phyloP scores from a whole-genome alignment of 2,113 vertebrate species.

The Ivindomyrus marchei region DNA sequence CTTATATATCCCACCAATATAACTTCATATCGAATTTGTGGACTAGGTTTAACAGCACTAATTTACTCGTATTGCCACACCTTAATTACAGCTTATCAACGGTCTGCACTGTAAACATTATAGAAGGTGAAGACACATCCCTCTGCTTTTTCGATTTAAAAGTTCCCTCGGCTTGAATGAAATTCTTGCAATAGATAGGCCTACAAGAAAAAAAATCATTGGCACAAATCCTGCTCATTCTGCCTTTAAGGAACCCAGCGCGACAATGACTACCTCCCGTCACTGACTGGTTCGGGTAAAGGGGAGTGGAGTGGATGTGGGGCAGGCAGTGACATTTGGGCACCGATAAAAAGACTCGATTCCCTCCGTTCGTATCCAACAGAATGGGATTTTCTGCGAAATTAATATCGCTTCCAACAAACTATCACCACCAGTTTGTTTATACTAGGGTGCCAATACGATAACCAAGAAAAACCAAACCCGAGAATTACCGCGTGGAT shows the following conservation, averaged over 20 bases:
- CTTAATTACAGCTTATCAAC: not conserved
- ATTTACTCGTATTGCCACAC: not conserved
- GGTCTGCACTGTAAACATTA: not conserved
- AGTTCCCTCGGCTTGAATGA: not conserved
- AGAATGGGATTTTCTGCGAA: not conserved
- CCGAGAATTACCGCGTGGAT: not conserved
- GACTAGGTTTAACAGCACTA: not conserved
- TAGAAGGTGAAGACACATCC: not conserved
- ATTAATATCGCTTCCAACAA: not conserved
- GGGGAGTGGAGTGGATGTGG: not conserved
- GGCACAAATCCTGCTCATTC: not conserved
- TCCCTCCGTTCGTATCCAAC: not conserved
- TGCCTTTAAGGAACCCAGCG: not conserved
- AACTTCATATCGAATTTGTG: not conserved
- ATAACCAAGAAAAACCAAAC: not conserved
- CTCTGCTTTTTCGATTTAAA: not conserved
- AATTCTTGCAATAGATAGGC: not conserved
- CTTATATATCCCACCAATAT: not conserved
- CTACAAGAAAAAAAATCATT: not conserved
- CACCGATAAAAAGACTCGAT: not conserved
- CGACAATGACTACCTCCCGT: not conserved
- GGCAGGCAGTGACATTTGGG: not conserved
- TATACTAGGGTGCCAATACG: not conserved
- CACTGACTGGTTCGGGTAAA: not conserved
- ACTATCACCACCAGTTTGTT: not conserved